Base-by-base conservation (phyloP, 2,113 vertebrate species). In the Amazona guildingii region DNA sequence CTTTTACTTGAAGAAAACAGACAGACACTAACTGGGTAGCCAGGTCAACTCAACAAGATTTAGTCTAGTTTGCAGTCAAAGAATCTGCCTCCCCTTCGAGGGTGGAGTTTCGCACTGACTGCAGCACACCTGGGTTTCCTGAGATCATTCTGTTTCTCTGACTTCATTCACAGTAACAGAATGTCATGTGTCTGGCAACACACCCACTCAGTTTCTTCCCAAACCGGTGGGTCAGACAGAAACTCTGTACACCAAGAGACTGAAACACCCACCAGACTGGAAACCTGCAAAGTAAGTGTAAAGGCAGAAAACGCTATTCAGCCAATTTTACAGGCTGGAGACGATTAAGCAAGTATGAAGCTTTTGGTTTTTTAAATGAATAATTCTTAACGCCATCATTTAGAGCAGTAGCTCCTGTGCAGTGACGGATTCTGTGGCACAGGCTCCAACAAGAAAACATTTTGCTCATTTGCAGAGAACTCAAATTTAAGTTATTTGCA, bases 181-280 rank as follows among this genome's bases (percentile, higher is more conserved):
- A 75, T 1, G 3, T 68, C 89, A 83, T 31, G 72, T 61, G 85
- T 9, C 83, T n/a, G 69, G 55, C 90, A 95, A 82, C 86, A n/a
- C 87, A 44, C 17, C 80, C 86, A 11, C 28, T n/a, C 24, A 35
- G 62, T 57, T 89, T 81, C 92, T 86, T 93, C 86, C 76, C 52
- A 25, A 89, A 44, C 8, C 64, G 61, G 17, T 78, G 81, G 94
- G 77, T 86, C 57, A 92, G 92, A 92, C 27, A 97, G 82, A 94
- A 92, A 95, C 95, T 49, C 83, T 25, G 44, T 55, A 94, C 91
- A 72, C 94, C 80, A 37, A 59, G 78, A 93, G 90, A 67, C 82
- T 90, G 33, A 83, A 88, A 64, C 74, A 89, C 55, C 95, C 95
- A 92, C 27, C 89, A 77, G 88, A 90, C 90, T 96, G 95, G 85